Conservation (phyloP, 2,113 vertebrate species). For the Proterorhinus semilunaris region DNA sequence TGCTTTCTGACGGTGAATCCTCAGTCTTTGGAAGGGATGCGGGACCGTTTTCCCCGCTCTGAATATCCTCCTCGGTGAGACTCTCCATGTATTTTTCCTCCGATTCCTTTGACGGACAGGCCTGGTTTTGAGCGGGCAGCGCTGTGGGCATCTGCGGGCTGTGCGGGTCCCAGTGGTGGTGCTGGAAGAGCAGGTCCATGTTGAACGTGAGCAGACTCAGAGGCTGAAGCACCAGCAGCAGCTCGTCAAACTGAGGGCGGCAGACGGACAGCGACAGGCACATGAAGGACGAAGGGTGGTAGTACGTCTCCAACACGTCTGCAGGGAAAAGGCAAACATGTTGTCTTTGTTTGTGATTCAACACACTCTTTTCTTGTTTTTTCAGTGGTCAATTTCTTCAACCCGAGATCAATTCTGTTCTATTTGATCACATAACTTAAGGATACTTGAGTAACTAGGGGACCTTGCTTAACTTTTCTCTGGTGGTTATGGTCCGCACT, state of each 20-base stretch:
- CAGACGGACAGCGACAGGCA: conserved; percentile 82
- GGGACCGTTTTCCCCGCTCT: conserved; percentile 31
- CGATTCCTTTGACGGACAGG: conserved; percentile 19
- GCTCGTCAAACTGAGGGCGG: conserved; percentile 88
- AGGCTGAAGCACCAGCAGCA: conserved; percentile 92
- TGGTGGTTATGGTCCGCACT: too few relatives aligned
- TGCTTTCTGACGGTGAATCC: conserved; percentile 17
- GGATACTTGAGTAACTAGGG: too few relatives aligned
- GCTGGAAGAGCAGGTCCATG: conserved; percentile 93
- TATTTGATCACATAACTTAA: too few relatives aligned
- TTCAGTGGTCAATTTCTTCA: too few relatives aligned
- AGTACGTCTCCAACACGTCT: conserved; percentile 92
- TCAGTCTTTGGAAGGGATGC: conserved; percentile 28
- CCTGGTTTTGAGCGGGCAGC: conserved; percentile 32
- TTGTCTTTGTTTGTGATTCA: too few relatives aligned
- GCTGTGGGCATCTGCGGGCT: conserved; percentile 48
- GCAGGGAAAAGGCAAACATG: conserved; percentile 24
- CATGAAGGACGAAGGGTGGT: conserved; percentile 88
- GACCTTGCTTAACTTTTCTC: too few relatives aligned
- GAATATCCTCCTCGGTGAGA: conserved; percentile 59
- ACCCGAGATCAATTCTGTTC: too few relatives aligned
- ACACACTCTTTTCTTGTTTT: too few relatives aligned
- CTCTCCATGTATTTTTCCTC: conserved; percentile 54
- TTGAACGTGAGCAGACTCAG: conserved; percentile 95
- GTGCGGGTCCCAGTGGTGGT: conserved; percentile 81